phyloP scores from a whole-genome alignment of 2,113 vertebrate genomes.

The Terrapene triunguis region DNA sequence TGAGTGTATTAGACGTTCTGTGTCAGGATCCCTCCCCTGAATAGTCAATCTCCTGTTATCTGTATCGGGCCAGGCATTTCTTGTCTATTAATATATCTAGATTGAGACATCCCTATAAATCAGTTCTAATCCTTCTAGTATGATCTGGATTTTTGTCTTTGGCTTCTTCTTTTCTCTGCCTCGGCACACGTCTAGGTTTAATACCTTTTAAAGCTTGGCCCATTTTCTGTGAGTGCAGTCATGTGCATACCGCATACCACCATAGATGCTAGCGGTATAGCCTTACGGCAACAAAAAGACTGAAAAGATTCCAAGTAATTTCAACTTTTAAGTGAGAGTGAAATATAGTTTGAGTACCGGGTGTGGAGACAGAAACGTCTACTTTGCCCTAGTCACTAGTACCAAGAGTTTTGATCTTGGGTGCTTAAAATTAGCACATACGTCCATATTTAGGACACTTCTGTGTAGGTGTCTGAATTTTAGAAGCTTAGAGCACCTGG shows the following conservation, averaged over 20 bases:
- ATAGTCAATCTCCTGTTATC: no score
- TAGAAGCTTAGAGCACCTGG: not conserved
- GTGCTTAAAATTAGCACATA: not conserved
- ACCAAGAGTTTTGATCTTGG: not conserved
- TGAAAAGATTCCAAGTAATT: conserved; percentile 17
- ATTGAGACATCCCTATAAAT: not conserved
- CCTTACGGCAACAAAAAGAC: not conserved
- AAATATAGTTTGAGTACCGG: not conserved
- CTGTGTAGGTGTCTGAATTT: not conserved
- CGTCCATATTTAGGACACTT: not conserved
- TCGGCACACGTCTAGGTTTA: not conserved
- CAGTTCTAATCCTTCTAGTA: not conserved
- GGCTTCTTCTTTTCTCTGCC: not conserved
- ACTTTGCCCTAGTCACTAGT: not conserved
- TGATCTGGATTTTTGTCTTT: not conserved
- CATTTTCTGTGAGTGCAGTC: not conserved
- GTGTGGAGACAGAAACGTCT: not conserved
- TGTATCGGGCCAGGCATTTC: not conserved
- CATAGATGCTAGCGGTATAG: not conserved
- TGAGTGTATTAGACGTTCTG: no score
- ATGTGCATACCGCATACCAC: not conserved
- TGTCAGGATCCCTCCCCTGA: no score
- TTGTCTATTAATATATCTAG: not conserved
- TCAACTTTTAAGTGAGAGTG: conserved; percentile 28
- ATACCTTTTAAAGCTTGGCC: not conserved